These are phyloP conservation scores for Nomia melanderi DNA, from an alignment of 1,140 invertebrate genomes.

Conservation along the genomic window DNA sequence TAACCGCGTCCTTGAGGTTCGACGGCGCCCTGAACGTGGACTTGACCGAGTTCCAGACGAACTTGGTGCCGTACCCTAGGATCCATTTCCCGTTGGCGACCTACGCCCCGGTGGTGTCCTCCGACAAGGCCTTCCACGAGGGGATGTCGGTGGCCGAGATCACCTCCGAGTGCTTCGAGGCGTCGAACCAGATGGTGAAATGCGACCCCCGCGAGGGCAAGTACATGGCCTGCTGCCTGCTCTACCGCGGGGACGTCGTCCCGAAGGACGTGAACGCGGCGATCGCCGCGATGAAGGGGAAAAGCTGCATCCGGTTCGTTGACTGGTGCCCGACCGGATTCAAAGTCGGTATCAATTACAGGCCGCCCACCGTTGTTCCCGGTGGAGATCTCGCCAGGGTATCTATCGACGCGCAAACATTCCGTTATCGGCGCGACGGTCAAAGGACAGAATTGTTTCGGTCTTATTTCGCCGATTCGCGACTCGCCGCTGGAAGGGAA, in stretches of 20 bases:
- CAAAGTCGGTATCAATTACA: conserved; percentile 88
- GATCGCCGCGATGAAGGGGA: conserved; percentile 66
- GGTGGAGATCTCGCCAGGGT: conserved; percentile 75
- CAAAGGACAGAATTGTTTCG: neutral
- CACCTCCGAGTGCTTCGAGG: conserved; percentile 60
- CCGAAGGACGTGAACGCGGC: conserved; percentile 87
- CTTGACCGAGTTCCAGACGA: conserved; percentile 62
- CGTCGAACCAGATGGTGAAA: conserved; percentile 64
- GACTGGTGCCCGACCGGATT: conserved; percentile 88
- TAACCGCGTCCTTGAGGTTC: conserved; percentile 60
- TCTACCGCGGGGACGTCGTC: conserved; percentile 61
- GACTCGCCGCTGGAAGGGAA: too few species aligned
- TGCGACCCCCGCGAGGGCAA: conserved; percentile 75
- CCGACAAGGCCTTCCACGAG: conserved; percentile 60
- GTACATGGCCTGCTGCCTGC: conserved; percentile 86
- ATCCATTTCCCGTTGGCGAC: conserved; percentile 59
- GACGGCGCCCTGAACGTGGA: conserved; percentile 61
- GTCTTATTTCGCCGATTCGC: neutral
- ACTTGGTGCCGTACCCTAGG: conserved; percentile 59
- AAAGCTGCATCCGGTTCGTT: conserved; percentile 80
- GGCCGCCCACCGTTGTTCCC: conserved; percentile 87
- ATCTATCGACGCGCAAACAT: conserved; percentile 16
- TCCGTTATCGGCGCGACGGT: neutral
- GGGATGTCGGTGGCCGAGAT: conserved; percentile 64
- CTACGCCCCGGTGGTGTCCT: conserved; percentile 58